Evolutionary conservation across 2,113 vertebrate species (phyloP).

Genomic region (Trogon melanurus): DNA sequence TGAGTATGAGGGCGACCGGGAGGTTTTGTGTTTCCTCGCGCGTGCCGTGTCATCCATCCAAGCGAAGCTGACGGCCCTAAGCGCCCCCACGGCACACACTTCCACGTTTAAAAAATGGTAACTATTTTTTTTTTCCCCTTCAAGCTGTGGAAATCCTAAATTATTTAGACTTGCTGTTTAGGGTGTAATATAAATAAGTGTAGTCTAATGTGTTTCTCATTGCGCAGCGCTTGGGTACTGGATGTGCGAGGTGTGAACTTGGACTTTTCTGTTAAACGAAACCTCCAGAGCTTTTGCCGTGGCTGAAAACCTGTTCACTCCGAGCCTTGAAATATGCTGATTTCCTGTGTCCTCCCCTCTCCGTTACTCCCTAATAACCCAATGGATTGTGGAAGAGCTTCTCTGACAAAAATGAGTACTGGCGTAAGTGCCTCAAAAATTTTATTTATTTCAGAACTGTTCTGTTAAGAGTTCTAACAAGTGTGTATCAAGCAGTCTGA

Average conservation of each 20-base stretch:
- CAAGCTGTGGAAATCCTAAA: conserved; percentile 10
- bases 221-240: background rate
- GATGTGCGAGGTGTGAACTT: background rate
- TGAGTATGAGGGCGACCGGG: fast-evolving
- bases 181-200: background rate
- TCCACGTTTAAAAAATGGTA: background rate
- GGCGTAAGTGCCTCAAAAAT: background rate
- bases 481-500: background rate
- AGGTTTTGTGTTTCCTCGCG: background rate
- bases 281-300: background rate
- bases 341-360: background rate
- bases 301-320: background rate
- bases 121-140: background rate
- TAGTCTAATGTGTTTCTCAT: conserved; percentile 20
- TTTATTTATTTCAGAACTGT: background rate
- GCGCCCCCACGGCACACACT: background rate
- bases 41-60: background rate
- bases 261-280: conserved; percentile 23
- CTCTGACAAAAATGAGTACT: background rate
- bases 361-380: background rate
- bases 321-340: background rate
- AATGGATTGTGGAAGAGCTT: background rate
- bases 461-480: background rate
- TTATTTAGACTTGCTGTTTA: conserved; percentile 1
- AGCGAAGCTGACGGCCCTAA: background rate